Percentiles rank a stretch among this genome's conserved stretches.
These are phyloP conservation scores for Toxostoma redivivum DNA, from an alignment of 2,113 vertebrate genomes.

Conservation along the genomic window DNA sequence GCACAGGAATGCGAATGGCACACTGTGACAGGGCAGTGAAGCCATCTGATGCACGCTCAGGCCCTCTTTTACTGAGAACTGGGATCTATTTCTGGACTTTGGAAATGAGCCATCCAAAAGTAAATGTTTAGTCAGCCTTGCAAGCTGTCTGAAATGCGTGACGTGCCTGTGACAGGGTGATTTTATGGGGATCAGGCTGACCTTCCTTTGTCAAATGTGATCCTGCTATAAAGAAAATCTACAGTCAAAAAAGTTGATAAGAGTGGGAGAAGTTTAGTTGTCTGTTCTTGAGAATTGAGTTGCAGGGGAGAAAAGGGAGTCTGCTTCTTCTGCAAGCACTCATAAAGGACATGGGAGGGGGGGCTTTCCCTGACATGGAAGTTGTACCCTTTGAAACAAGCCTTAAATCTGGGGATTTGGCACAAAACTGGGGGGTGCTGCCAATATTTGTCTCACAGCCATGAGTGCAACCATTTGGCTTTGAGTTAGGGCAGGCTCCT, in stretches of 20 bases:
- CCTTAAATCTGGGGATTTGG: background rate
- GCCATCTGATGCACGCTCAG: background rate
- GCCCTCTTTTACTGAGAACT: background rate
- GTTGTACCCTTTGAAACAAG: background rate
- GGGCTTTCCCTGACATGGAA: fast-evolving
- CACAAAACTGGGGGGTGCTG: background rate
- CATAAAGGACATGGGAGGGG: background rate
- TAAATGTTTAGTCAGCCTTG: conserved; percentile 49
- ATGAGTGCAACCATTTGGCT: background rate
- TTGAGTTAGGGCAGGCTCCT: background rate
- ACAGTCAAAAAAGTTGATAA: background rate
- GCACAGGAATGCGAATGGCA: background rate
- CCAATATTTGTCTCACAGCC: background rate
- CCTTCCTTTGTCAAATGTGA: background rate
- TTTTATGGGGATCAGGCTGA: background rate
- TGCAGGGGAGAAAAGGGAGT: background rate
- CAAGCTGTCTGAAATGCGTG: background rate
- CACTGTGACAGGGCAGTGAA: background rate
- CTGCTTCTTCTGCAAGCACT: background rate
- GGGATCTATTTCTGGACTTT: conserved; percentile 16
- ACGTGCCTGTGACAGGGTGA: background rate
- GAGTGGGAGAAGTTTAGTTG: background rate
- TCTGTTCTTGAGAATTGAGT: background rate
- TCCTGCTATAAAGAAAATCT: background rate
- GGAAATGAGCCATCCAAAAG: conserved; percentile 35